Evolutionary conservation across 2,113 vertebrate genomes (phyloP).

Genomic region (Physeter macrocephalus): DNA sequence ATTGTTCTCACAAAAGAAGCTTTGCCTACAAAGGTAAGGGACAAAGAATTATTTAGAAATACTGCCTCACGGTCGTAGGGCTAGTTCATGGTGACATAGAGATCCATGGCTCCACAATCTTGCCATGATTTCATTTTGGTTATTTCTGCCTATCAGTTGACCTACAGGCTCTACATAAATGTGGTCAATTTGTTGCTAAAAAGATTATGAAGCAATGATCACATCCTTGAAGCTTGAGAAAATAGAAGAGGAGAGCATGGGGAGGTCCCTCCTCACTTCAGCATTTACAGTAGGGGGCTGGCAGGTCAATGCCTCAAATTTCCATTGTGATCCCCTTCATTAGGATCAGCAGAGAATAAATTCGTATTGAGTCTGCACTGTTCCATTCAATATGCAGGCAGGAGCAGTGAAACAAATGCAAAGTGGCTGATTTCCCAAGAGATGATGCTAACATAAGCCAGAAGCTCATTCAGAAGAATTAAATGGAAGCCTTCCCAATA

Average conservation of each 20-base stretch:
- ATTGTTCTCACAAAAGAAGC: background rate
- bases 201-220: background rate
- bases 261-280: background rate
- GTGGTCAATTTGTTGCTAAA: background rate
- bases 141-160: background rate
- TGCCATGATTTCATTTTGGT: background rate
- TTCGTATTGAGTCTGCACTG: background rate
- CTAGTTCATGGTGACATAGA: background rate
- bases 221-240: background rate
- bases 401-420: background rate
- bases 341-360: background rate
- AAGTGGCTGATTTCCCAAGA: conserved; percentile 34
- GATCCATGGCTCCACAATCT: background rate
- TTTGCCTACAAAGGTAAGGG: background rate
- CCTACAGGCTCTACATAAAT: background rate
- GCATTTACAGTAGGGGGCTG: background rate
- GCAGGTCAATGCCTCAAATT: background rate
- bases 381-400: background rate
- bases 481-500: background rate
- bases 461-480: conserved; percentile 18
- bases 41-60: background rate
- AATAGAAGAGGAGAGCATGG: background rate
- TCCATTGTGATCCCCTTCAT: background rate
- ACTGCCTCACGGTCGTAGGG: background rate
- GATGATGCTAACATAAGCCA: background rate